phyloP scores from a whole-genome alignment of 2,888 invertebrate genomes.

The Drosophila anomelani region DNA sequence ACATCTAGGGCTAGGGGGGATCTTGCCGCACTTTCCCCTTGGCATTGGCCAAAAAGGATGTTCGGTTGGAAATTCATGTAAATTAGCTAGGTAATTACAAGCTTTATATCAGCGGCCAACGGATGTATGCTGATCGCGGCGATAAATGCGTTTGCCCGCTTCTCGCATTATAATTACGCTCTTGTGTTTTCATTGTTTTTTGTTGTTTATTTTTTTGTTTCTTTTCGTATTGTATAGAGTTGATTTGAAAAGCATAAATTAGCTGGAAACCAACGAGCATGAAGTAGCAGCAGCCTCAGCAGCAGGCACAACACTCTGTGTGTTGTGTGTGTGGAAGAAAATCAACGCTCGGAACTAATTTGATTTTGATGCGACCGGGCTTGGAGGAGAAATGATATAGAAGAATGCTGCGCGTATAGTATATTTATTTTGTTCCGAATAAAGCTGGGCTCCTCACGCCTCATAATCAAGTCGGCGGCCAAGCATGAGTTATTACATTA shows the following conservation, averaged over 20 bases:
- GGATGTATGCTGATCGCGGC: conserved; percentile 73
- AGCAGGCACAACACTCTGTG: no score
- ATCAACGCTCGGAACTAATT: conserved; percentile 77
- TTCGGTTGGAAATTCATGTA: conserved; percentile 64
- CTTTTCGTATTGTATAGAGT: conserved; percentile 48
- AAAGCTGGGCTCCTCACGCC: conserved; percentile 43
- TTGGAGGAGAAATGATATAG: conserved; percentile 66
- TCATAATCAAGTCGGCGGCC: conserved; percentile 56
- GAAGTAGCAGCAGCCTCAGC: conserved; percentile 58
- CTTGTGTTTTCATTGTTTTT: conserved; percentile 27
- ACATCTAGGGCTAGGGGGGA: neutral
- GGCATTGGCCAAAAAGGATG: conserved; percentile 58
- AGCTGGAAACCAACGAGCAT: conserved; percentile 77
- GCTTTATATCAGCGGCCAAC: conserved; percentile 54
- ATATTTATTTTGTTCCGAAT: conserved; percentile 10
- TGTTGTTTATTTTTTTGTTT: neutral
- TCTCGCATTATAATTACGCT: conserved; percentile 75
- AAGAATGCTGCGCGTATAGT: conserved; percentile 43
- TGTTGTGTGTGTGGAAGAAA: conserved; percentile 56
- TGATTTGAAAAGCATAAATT: conserved; percentile 65
- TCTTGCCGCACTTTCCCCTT: conserved; percentile 14
- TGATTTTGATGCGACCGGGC: conserved; percentile 74
- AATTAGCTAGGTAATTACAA: conserved; percentile 71
- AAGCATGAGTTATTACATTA: conserved; percentile 70
- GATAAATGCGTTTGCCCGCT: conserved; percentile 69